Conservation (phyloP, 2,888 invertebrate species). For the Ophion ellenae region DNA sequence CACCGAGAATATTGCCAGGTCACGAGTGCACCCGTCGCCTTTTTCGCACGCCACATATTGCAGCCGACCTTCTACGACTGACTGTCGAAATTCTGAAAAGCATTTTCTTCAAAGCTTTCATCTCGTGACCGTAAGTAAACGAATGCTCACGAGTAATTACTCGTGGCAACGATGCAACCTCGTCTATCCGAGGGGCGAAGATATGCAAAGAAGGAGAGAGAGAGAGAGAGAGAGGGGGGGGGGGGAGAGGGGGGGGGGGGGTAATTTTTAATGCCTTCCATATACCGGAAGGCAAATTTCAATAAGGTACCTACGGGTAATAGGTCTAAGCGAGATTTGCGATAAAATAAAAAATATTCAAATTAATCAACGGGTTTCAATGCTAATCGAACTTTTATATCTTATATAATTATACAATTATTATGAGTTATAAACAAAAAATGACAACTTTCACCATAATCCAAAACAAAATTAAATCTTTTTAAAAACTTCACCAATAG, state of each 20-base stretch:
- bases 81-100: not conserved
- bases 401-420: no score
- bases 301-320: no score
- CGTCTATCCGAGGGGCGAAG: not conserved
- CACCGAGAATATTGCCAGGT: not conserved
- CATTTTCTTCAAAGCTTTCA: not conserved
- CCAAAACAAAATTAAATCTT: no score
- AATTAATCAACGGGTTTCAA: no score
- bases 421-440: no score
- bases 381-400: no score
- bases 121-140: not conserved
- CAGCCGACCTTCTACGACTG: not conserved
- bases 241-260: not conserved
- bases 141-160: not conserved
- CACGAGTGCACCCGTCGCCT: not conserved
- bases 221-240: not conserved
- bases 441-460: no score
- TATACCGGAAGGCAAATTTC: no score
- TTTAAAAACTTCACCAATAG: no score
- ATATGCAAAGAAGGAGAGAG: not conserved
- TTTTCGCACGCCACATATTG: not conserved
- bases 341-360: no score
- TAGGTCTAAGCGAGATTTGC: no score
- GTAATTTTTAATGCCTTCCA: no score
- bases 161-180: slow-evolving; percentile 1